Percentiles rank a stretch among this genome's conserved stretches.
Evolutionary conservation across 2,113 vertebrate genomes (phyloP).

Genomic region (Myotis yumanensis): DNA sequence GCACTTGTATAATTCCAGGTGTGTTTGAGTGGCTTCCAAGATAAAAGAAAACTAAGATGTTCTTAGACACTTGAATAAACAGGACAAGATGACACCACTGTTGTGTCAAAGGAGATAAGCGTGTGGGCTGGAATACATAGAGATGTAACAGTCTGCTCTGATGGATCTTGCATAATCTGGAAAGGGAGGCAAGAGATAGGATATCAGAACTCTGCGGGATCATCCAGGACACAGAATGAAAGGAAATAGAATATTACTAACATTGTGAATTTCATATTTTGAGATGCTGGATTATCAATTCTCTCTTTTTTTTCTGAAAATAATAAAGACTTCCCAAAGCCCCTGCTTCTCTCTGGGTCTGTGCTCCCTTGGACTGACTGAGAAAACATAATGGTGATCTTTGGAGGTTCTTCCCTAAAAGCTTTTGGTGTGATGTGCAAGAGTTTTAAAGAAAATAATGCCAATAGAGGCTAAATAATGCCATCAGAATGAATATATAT

Average conservation of each 20-base stretch:
- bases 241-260: background rate
- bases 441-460: constrained; percentile 30
- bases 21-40: background rate
- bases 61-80: background rate
- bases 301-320: background rate
- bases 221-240: background rate
- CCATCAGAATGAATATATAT: background rate
- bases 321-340: background rate
- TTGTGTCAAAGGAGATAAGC: background rate
- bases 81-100: background rate
- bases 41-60: constrained; percentile 2
- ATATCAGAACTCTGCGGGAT: background rate
- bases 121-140: background rate
- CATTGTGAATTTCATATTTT: constrained; percentile 13
- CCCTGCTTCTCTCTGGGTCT: background rate
- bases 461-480: constrained; percentile 18
- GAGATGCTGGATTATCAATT: background rate
- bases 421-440: background rate
- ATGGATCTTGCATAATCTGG: background rate
- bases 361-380: background rate
- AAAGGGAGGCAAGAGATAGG: background rate
- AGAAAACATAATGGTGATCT: background rate
- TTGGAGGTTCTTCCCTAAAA: constrained; percentile 37
- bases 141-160: background rate
- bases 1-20: background rate